These are phyloP conservation scores for Trachelus troglodyta DNA, from an alignment of 2,888 invertebrate species.

Conservation along the genomic window DNA sequence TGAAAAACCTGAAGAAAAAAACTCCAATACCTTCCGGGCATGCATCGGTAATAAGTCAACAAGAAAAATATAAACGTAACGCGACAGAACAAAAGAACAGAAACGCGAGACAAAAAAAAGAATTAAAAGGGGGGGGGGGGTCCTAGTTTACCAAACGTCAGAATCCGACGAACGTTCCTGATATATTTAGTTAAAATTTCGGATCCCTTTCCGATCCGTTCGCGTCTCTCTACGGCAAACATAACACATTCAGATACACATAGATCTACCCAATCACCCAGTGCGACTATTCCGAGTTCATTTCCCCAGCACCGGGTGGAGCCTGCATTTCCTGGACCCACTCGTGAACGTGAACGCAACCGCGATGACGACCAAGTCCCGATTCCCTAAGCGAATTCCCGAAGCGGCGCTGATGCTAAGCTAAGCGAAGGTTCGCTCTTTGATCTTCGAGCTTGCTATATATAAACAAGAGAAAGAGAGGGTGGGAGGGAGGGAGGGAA, in stretches of 20 bases:
- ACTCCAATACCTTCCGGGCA: background rate
- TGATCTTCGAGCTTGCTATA: constrained; percentile 63
- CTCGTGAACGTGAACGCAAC: background rate
- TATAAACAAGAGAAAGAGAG: constrained; percentile 50
- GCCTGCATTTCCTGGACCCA: background rate
- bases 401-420: constrained; percentile 51
- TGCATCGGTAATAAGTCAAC: background rate
- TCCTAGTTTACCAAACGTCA: background rate
- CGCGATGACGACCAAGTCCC: background rate
- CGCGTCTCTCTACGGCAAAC: constrained; percentile 10
- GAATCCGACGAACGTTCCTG: background rate
- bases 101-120: constrained; percentile 15
- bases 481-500: constrained; percentile 1
- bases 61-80: constrained; percentile 5
- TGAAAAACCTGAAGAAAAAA: background rate
- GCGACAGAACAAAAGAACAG: constrained; percentile 16
- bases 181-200: background rate
- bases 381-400: background rate
- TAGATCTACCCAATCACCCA: background rate
- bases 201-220: background rate
- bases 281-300: background rate
- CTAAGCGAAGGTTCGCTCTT: constrained; percentile 60
- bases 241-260: constrained; percentile 8
- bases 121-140: background rate
- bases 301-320: background rate